phyloP scores from a whole-genome alignment of 2,113 vertebrate species.

The Chloropsis cyanopogon region DNA sequence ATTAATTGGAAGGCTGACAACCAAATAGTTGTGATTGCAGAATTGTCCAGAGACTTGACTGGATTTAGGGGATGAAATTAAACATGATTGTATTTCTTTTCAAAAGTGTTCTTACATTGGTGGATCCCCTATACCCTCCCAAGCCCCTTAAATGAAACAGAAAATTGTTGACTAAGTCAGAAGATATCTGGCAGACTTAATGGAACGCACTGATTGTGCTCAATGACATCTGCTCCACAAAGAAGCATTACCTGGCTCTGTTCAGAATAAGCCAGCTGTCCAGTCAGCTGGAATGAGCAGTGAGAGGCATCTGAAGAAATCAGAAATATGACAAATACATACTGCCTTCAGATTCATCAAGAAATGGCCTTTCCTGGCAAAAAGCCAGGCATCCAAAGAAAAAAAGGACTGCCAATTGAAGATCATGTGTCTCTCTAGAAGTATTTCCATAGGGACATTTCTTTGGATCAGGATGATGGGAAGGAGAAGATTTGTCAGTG shows the following conservation, averaged over 20 bases:
- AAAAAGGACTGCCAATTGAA: neutral
- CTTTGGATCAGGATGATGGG: neutral
- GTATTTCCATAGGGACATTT: neutral
- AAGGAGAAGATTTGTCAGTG: conserved; percentile 1
- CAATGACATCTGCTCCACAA: neutral
- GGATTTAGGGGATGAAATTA: neutral
- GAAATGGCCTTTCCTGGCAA: neutral
- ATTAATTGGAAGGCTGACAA: neutral
- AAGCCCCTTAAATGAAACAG: neutral
- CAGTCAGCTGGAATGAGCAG: conserved; percentile 1
- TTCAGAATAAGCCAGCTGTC: conserved; percentile 1
- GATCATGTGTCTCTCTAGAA: neutral
- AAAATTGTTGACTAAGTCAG: neutral
- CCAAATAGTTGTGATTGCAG: neutral
- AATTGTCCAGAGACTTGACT: neutral
- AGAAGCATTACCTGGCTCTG: conserved; percentile 1
- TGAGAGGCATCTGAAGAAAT: conserved; percentile 5
- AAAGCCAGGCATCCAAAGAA: neutral
- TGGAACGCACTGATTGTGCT: neutral
- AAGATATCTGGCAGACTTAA: neutral
- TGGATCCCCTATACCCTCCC: neutral
- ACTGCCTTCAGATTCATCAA: neutral
- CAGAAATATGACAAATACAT: neutral
- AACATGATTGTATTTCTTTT: neutral
- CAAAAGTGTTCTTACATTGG: neutral